These are phyloP conservation scores for Hydrotaea cyrtoneurina DNA, from an alignment of 2,888 invertebrate genomes.

Conservation along the genomic window DNA sequence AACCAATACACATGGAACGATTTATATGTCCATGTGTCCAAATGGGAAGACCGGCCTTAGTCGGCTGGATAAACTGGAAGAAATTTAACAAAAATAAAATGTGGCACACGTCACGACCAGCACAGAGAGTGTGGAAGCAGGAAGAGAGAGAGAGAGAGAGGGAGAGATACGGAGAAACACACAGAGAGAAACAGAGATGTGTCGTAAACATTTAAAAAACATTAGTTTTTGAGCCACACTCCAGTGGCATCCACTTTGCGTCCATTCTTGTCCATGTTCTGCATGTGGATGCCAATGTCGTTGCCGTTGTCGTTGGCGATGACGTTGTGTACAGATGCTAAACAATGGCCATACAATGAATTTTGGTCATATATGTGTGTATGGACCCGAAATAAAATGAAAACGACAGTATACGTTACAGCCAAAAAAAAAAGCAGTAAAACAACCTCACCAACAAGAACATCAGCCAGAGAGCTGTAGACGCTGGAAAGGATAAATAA, in stretches of 20 bases:
- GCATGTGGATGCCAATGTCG: constrained; percentile 4
- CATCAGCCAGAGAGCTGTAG: background rate
- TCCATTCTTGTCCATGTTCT: background rate
- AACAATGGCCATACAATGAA: constrained; percentile 28
- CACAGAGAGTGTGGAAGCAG: too few species aligned
- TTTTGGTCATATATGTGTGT: constrained; percentile 4
- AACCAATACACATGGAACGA: background rate
- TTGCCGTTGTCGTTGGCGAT: constrained; percentile 7
- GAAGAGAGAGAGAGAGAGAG: too few species aligned
- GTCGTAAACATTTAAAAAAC: constrained; percentile 47
- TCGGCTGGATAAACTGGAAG: background rate
- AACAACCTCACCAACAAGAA: too few species aligned
- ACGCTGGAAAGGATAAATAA: constrained; percentile 33
- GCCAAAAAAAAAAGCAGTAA: too few species aligned
- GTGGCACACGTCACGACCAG: constrained; percentile 39
- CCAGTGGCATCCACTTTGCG: background rate
- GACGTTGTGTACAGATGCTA: background rate
- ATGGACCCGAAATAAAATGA: constrained; percentile 35
- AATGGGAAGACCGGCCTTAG: background rate
- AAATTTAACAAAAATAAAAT: constrained; percentile 44
- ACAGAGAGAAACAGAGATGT: constrained; percentile 9
- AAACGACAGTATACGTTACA: constrained; percentile 30
- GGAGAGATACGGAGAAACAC: background rate
- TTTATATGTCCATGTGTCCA: background rate
- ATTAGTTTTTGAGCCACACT: constrained; percentile 33